Evolutionary conservation across 2,113 vertebrate genomes (phyloP).

Genomic region (Toxotes chatareus): DNA sequence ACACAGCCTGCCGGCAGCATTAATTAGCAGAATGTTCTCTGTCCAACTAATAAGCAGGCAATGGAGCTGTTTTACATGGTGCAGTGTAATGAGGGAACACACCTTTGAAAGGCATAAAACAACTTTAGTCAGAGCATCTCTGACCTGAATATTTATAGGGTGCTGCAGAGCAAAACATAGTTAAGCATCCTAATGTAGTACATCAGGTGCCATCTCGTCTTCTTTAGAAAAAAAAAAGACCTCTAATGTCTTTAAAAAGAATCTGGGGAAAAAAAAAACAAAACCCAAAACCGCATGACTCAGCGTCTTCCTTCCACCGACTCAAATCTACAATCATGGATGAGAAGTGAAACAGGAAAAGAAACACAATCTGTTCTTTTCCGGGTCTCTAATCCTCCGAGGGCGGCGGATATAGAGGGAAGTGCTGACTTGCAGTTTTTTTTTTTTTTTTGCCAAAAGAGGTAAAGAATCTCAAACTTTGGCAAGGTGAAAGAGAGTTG

Average conservation of each 20-base stretch:
- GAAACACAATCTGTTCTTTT: constrained; percentile 51
- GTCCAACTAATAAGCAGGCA: constrained; percentile 64
- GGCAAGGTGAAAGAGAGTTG: constrained; percentile 48
- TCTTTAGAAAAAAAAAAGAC: background rate
- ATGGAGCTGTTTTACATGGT: constrained; percentile 59
- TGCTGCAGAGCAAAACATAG: constrained; percentile 27
- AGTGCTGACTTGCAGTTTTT: constrained; percentile 22
- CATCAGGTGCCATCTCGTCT: constrained; percentile 9
- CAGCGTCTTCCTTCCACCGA: background rate
- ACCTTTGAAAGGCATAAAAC: constrained; percentile 60
- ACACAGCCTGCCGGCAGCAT: constrained; percentile 62
- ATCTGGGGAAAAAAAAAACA: background rate
- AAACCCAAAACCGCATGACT: constrained; percentile 34
- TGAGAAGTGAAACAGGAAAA: constrained; percentile 37
- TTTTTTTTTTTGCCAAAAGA: too few species aligned
- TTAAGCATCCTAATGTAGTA: constrained; percentile 32
- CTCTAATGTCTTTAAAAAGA: background rate
- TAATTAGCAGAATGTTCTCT: constrained; percentile 76
- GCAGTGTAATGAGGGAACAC: constrained; percentile 58
- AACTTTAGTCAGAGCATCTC: constrained; percentile 35
- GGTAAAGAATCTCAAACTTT: constrained; percentile 29
- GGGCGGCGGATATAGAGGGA: background rate
- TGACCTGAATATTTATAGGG: constrained; percentile 56
- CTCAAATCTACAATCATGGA: too few species aligned
- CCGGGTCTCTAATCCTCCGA: constrained; percentile 40